Evolutionary conservation across 2,113 vertebrate genomes (phyloP), one percentile per base, ranked within the genome.

Genomic region (Lepidothrix coronata): DNA sequence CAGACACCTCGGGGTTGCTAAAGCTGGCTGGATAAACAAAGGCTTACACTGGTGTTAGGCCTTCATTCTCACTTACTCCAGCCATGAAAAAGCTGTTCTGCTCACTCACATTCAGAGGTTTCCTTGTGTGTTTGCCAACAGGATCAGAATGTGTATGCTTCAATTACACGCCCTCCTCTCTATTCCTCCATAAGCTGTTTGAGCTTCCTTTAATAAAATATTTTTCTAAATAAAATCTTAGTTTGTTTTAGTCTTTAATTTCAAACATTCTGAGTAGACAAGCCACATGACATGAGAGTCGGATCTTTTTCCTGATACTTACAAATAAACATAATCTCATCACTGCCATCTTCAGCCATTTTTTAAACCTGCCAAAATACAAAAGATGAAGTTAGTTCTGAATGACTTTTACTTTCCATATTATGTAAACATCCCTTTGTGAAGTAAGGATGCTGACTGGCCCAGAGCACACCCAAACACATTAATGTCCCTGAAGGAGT

Each of bases 261-360:
- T 67, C 46, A 84, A 52, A 43, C 57, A n/a, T 35, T 67, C 46
- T 77, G 35, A 39, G 44, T 9, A 78, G 37, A 83, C 35, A 81
- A 62, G 57, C 54, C 41, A 68, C 30, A 58, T 33, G 66, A 8
- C 0, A 13, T 9, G 11, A 82, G 18, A 95, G 12, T 41, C 15
- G 54, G 35, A 63, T 57, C 2, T 14, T 70, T 77, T 37, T 75
- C 25, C 58, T 35, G 61, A 94, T 97, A 99, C 99, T 99, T 97
- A 99, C 99, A 99, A 97, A 99, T 98, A 96, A 98, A 98, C 81
- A 98, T 76, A 37, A 89, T 91, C 96, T 99, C 99, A 74, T 99
- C 98, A 91, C 90, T 98, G 43, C 97, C 97, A 94, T 98, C 98
- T 94, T 98, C 98, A 79, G 98, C 98, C 99, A 99, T 99, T 74